Evolutionary conservation across 2,113 vertebrate species (phyloP), one percentile per base, ranked within the genome.

Genomic region (Zonotrichia leucophrys): DNA sequence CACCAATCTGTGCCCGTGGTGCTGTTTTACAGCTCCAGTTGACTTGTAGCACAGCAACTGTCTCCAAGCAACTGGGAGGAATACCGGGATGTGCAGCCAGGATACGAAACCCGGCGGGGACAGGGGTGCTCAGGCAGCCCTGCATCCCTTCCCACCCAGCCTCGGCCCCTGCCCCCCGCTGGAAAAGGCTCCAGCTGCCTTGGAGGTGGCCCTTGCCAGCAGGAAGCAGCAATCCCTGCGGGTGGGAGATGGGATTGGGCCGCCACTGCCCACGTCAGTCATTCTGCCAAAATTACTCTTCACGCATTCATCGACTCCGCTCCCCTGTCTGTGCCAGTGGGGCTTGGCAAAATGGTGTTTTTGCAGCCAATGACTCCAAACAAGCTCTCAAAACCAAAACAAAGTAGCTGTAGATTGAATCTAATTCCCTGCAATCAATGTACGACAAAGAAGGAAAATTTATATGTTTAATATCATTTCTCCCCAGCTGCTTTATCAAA

Each of bases 31-130:
- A 79, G 95, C 79, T 64, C 97, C 94, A 88, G 94, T 93, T 95
- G 97, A 97, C 97, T 96, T 83, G 98, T 98, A 98, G 97, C 98
- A 42, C 98, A 85, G 98, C 98, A 98, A 98, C 98, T 25, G 98
- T 99, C 94, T 98, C 99, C 96, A 98, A 97, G 99, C 98, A 99
- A 99, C 98, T 86, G 52, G 96, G 97, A 96, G 92, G 66, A 94
- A 94, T 28, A 69, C 91, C 5, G 18, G 94, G 94, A 95, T 95
- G 82, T 76, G 95, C 97, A 85, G 33, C 58, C 21, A 3, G 50
- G 52, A 42, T 24, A 2, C 44, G 2, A 37, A 52, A 3, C 47
- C 82, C 49, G 7, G 33, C 27, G 3, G 70, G 62, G 60, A 33
- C 28, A 7, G 67, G 44, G 47, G 11, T 2, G 15, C 24, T 8